Evolutionary conservation across 1,140 invertebrate genomes (phyloP).

Genomic region (Drosophila chauvacae): DNA sequence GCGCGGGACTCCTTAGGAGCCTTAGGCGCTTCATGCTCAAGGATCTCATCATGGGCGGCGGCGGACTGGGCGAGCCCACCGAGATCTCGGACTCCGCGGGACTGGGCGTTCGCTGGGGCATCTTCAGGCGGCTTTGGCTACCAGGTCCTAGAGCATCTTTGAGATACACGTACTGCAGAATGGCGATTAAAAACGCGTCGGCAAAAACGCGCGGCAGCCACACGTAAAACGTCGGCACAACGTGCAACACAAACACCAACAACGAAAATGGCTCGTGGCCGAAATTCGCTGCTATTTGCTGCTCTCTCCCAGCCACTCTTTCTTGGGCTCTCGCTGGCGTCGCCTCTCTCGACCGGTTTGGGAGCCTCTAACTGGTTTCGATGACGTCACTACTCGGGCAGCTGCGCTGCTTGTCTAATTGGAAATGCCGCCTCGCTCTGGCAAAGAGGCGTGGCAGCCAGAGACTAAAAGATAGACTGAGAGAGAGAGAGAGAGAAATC

Average conservation of each 20-base stretch:
- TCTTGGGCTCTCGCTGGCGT: constrained; percentile 1
- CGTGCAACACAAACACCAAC: constrained; percentile 78
- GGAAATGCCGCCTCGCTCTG: constrained; percentile 49
- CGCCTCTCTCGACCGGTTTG: constrained; percentile 45
- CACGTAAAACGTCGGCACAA: constrained; percentile 53
- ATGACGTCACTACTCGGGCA: constrained; percentile 69
- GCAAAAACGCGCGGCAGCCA: constrained; percentile 65
- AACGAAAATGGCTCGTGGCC: constrained; percentile 54
- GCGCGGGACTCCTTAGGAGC: constrained; percentile 58
- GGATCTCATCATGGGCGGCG: constrained; percentile 57
- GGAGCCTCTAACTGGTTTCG: constrained; percentile 59
- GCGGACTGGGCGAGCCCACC: constrained; percentile 79
- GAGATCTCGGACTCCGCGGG: constrained; percentile 82
- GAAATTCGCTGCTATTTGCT: constrained; percentile 11
- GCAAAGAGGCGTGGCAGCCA: constrained; percentile 57
- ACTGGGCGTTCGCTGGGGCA: constrained; percentile 71
- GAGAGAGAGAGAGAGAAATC: constrained; percentile 12
- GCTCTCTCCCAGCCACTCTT: constrained; percentile 23
- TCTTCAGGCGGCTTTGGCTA: constrained; percentile 16
- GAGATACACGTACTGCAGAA: constrained; percentile 4
- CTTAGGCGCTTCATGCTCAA: constrained; percentile 87
- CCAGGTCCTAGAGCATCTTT: constrained; percentile 23
- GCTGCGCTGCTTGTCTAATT: constrained; percentile 62
- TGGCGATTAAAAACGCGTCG: constrained; percentile 66
- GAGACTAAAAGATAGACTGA: neutral